These are phyloP conservation scores for Doris montereyensis DNA, from an alignment of 2,888 invertebrate species.

Conservation along the genomic window DNA sequence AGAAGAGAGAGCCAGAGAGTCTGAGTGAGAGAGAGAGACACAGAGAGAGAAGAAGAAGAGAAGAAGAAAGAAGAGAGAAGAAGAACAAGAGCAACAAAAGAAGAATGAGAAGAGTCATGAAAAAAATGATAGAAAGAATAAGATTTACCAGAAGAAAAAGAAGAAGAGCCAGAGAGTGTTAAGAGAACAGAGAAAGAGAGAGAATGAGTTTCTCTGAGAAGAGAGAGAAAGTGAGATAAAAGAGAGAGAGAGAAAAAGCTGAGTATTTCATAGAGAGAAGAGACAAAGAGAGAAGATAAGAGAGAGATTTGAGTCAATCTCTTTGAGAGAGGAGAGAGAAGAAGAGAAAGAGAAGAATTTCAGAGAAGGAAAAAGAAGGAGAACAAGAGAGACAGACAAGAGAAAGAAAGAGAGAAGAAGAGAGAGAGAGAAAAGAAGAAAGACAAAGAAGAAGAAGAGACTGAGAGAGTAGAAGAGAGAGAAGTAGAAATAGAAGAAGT, in stretches of 20 bases:
- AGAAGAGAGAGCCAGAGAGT: neutral
- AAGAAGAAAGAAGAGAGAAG: neutral
- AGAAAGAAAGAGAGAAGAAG: too few relatives aligned
- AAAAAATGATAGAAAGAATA: neutral
- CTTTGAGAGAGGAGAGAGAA: too few relatives aligned
- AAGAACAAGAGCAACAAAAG: neutral
- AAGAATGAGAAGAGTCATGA: neutral
- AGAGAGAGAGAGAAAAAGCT: neutral
- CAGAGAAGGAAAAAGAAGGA: too few relatives aligned
- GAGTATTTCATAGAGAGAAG: too few relatives aligned
- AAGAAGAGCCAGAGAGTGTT: neutral
- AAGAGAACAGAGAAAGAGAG: neutral
- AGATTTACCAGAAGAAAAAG: neutral
- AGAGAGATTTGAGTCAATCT: too few relatives aligned
- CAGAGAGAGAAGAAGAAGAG: neutral
- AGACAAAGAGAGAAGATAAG: too few relatives aligned
- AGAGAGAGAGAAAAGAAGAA: neutral
- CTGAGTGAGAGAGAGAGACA: neutral
- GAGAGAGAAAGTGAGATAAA: neutral
- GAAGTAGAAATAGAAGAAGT: neutral
- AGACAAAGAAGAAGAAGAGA: neutral
- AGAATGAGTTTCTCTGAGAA: neutral
- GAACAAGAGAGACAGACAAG: too few relatives aligned
- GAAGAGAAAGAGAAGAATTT: too few relatives aligned
- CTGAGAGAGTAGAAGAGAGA: slow-evolving; percentile 1